Percentiles rank a stretch among this genome's conserved stretches.
phyloP scores from a whole-genome alignment of 2,113 vertebrate genomes.

The Alosa alosa region DNA sequence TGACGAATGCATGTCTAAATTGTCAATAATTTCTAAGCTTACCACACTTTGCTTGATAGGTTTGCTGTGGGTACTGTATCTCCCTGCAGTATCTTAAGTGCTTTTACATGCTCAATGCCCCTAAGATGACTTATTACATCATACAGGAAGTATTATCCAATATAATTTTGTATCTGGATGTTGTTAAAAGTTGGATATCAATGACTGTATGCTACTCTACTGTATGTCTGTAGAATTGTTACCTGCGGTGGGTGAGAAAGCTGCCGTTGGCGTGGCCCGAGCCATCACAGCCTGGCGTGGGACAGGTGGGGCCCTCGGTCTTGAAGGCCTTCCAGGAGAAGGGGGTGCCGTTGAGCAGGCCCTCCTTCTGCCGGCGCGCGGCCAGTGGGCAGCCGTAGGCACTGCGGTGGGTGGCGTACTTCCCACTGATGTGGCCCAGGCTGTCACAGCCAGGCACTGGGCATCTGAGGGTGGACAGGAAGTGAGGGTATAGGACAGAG shows the following conservation, averaged over 20 bases:
- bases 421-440: slow-evolving; percentile 95
- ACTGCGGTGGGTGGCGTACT: slow-evolving; percentile 96
- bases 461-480: slow-evolving; percentile 75
- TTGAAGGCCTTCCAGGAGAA: slow-evolving; percentile 97
- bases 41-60: no score
- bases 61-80: neutral
- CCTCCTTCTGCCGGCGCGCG: slow-evolving; percentile 93
- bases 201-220: neutral
- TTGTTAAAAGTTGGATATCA: no score
- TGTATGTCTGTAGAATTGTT: slow-evolving; percentile 23
- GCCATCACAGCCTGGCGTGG: slow-evolving; percentile 91
- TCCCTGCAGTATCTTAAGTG: neutral
- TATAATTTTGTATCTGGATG: no score
- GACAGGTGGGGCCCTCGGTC: slow-evolving; percentile 91
- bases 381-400: slow-evolving; percentile 94
- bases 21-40: neutral
- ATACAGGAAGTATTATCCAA: no score
- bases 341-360: slow-evolving; percentile 84
- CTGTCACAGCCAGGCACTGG: slow-evolving; percentile 95
- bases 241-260: slow-evolving; percentile 98
- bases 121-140: no score
- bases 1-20: neutral
- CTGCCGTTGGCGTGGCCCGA: slow-evolving; percentile 95
- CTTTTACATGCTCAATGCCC: no score
- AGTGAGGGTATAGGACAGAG: slow-evolving; percentile 5